Evolutionary conservation across 2,797 vertebrate species (phyloP).

Genomic region (Diceros bicornis): DNA sequence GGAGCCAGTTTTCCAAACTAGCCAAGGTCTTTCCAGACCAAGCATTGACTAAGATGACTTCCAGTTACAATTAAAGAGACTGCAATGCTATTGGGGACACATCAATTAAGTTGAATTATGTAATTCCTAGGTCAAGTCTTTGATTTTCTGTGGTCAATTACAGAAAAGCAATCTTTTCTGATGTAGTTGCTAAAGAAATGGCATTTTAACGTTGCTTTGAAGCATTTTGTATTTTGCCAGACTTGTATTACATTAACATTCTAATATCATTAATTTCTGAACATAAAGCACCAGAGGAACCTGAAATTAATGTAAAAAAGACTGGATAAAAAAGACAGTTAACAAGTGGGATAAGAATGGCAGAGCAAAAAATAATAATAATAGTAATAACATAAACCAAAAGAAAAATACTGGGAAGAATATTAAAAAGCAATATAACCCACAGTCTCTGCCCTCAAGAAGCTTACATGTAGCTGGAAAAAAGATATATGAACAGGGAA

Average conservation of each 20-base stretch:
- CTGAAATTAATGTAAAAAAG: slow-evolving; percentile 41
- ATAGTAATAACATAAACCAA: background rate
- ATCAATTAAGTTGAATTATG: slow-evolving; percentile 17
- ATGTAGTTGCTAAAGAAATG: slow-evolving; percentile 26
- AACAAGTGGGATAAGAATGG: background rate
- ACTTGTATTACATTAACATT: background rate
- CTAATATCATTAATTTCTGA: slow-evolving; percentile 26
- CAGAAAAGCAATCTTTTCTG: slow-evolving; percentile 23
- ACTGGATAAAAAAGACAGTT: background rate
- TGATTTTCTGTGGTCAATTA: slow-evolving; percentile 40
- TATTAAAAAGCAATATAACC: slow-evolving; percentile 44
- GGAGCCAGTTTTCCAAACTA: slow-evolving; percentile 34
- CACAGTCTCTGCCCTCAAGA: background rate
- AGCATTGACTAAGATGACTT: background rate
- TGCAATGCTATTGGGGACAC: background rate
- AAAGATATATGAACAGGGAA: background rate
- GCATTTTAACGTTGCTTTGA: slow-evolving; percentile 58
- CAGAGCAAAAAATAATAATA: background rate
- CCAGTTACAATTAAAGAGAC: background rate
- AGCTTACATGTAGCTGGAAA: background rate
- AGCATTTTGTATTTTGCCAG: slow-evolving; percentile 35
- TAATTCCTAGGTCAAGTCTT: slow-evolving; percentile 40
- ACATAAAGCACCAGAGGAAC: background rate
- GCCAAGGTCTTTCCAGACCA: background rate
- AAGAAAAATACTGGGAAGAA: slow-evolving; percentile 3